Percentiles rank a stretch among this genome's conserved stretches.
Conservation (phyloP, 2,797 vertebrate species). For the Hoplostethus atlanticus region DNA sequence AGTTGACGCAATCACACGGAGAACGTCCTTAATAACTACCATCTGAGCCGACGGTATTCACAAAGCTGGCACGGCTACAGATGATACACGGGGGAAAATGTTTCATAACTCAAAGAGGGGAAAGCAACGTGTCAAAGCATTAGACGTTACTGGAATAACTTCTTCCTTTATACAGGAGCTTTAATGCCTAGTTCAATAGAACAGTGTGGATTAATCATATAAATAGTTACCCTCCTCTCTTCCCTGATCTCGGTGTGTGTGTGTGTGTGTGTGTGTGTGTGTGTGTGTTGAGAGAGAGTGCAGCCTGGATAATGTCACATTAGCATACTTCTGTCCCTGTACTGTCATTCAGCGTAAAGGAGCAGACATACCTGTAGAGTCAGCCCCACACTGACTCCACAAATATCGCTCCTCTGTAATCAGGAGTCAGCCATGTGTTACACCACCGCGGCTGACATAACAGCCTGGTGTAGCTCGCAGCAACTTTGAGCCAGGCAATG, state of each 20-base stretch:
- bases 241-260: conserved; percentile 18
- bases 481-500: conserved; percentile 11
- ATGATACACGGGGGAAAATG: neutral
- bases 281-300: neutral
- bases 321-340: conserved; percentile 56
- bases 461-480: conserved; percentile 1
- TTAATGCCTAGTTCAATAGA: conserved; percentile 18
- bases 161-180: conserved; percentile 32
- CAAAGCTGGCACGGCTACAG: neutral
- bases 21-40: conserved; percentile 21
- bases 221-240: conserved; percentile 18
- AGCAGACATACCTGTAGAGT: conserved; percentile 56
- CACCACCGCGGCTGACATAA: conserved; percentile 41
- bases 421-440: conserved; percentile 59
- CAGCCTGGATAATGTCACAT: conserved; percentile 68
- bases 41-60: conserved; percentile 29
- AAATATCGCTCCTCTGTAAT: conserved; percentile 61
- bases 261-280: conserved; percentile 19
- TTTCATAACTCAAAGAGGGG: neutral
- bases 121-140: conserved; percentile 1
- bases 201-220: conserved; percentile 49
- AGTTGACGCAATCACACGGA: conserved; percentile 12
- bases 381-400: conserved; percentile 38
- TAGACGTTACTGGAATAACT: conserved; percentile 32
- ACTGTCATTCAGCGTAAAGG: conserved; percentile 57